phyloP scores from a whole-genome alignment of 2,797 vertebrate genomes.

The Lepus oiostolus region DNA sequence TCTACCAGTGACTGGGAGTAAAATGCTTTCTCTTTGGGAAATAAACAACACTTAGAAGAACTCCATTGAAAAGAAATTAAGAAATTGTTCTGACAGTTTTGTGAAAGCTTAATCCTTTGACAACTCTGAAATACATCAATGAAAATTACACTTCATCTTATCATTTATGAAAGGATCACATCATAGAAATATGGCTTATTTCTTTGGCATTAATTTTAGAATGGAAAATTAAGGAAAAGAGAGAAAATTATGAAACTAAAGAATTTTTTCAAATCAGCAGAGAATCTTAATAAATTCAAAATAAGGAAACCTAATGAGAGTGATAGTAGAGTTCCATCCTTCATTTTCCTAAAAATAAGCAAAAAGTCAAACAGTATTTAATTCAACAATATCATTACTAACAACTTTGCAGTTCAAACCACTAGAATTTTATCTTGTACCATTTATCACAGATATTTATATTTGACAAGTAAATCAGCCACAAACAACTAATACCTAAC shows the following conservation, averaged over 20 bases:
- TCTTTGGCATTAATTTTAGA: constrained; percentile 68
- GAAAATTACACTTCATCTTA: constrained; percentile 72
- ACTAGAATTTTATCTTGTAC: constrained; percentile 5
- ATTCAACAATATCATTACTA: constrained; percentile 5
- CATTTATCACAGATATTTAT: background rate
- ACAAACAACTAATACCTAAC: constrained; percentile 32
- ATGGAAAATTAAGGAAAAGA: constrained; percentile 68
- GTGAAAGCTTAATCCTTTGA: constrained; percentile 67
- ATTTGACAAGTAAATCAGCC: background rate
- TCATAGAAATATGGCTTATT: background rate
- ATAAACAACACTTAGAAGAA: constrained; percentile 79
- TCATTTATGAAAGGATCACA: constrained; percentile 60
- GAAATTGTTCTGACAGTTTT: constrained; percentile 77
- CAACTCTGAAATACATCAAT: constrained; percentile 77
- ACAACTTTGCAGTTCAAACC: background rate
- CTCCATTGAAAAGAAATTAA: constrained; percentile 69
- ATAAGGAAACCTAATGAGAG: constrained; percentile 39
- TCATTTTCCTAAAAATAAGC: constrained; percentile 75
- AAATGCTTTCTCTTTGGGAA: constrained; percentile 63
- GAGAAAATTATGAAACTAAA: constrained; percentile 58
- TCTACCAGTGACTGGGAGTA: background rate
- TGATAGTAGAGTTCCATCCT: background rate
- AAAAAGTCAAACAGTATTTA: constrained; percentile 70
- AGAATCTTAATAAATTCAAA: constrained; percentile 60
- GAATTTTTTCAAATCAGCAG: constrained; percentile 52